Percentiles rank a stretch among this genome's conserved stretches.
Evolutionary conservation across 2,888 invertebrate species (phyloP).

Genomic region (Arenicola marina): DNA sequence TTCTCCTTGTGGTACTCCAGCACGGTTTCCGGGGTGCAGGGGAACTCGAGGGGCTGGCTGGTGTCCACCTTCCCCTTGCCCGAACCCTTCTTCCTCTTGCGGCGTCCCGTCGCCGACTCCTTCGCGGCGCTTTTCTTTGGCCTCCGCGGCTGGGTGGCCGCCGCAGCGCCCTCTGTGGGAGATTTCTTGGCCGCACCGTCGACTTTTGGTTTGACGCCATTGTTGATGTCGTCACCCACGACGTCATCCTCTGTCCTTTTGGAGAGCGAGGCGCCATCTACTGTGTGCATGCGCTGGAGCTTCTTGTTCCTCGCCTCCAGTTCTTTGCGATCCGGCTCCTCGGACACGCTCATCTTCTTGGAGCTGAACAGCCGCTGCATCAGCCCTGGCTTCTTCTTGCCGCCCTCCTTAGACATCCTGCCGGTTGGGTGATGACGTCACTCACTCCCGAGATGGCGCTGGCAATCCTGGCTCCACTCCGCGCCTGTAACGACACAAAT

Average conservation of each 20-base stretch:
- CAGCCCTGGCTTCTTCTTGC: constrained; percentile 8
- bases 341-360: constrained; percentile 1
- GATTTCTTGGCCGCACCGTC: background rate
- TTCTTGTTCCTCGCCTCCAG: background rate
- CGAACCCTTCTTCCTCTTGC: background rate
- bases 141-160: background rate
- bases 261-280: background rate
- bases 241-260: background rate
- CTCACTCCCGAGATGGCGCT: too few relatives aligned
- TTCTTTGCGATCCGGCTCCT: background rate
- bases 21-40: constrained; percentile 33
- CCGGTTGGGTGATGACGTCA: too few relatives aligned
- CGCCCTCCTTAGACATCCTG: constrained; percentile 1
- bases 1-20: constrained; percentile 36
- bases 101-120: background rate
- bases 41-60: constrained; percentile 29
- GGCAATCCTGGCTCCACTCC: too few relatives aligned
- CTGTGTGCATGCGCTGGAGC: background rate
- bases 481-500: too few relatives aligned
- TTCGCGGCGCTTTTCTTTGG: background rate
- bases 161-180: background rate
- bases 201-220: background rate
- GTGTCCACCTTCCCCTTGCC: constrained; percentile 11
- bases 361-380: constrained; percentile 9
- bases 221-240: background rate